Evolutionary conservation across 37 sponge, comb jelly and placozoan species (phyloP).

Genomic region (Aplysina aerophoba): DNA sequence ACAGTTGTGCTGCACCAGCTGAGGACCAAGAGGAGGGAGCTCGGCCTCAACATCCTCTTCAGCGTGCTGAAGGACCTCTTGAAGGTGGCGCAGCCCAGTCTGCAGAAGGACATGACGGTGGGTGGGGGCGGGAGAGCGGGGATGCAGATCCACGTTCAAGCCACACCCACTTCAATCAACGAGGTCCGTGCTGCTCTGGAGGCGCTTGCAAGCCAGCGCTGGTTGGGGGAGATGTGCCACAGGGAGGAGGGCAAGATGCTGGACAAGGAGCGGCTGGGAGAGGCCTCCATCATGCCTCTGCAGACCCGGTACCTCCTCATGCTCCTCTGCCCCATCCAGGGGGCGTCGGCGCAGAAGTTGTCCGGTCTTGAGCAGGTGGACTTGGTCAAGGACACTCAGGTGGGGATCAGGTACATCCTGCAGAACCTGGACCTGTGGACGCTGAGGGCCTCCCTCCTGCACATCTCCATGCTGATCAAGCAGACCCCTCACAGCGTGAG

Average conservation of each 20-base stretch:
- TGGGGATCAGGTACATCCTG: conserved; percentile 29
- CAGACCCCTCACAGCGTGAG: conserved; percentile 51
- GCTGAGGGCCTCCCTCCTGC: conserved; percentile 71
- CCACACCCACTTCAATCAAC: conserved; percentile 28
- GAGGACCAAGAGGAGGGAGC: conserved; percentile 52
- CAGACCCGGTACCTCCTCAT: conserved; percentile 66
- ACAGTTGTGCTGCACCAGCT: conserved; percentile 64
- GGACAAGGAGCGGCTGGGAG: conserved; percentile 70
- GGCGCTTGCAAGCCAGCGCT: conserved; percentile 70
- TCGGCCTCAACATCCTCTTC: conserved; percentile 46
- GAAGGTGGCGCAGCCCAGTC: conserved; percentile 46
- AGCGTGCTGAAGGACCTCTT: conserved; percentile 69
- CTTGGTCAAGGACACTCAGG: conserved; percentile 14
- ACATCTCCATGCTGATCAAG: conserved; percentile 62
- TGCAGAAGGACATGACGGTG: conserved; percentile 36
- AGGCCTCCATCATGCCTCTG: conserved; percentile 55
- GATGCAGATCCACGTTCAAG: conserved; percentile 62
- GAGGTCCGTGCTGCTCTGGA: conserved; percentile 44
- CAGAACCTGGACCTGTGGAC: conserved; percentile 92
- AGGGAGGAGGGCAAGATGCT: conserved; percentile 50
- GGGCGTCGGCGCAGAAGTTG: background rate
- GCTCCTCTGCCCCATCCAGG: conserved; percentile 51
- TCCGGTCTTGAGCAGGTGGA: conserved; percentile 12
- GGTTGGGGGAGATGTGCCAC: conserved; percentile 86
- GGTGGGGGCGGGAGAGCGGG: conserved; percentile 41